Percentiles rank a stretch among this genome's conserved stretches.
Evolutionary conservation across 2,888 invertebrate genomes (phyloP).

Genomic region (Tipula vernalis): DNA sequence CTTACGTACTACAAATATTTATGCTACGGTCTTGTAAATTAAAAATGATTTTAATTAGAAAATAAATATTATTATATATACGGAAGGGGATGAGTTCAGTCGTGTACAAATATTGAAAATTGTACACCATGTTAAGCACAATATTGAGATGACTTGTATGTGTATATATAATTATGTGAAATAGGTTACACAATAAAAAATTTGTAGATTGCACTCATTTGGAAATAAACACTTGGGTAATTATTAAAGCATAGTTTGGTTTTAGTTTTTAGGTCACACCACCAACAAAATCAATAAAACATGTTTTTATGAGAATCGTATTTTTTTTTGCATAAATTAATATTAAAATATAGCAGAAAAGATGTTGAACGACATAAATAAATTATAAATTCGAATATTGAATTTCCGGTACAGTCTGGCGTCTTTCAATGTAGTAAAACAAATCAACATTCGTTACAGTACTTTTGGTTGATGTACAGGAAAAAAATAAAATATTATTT

Average conservation of each 20-base stretch:
- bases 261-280: neutral
- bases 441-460: neutral
- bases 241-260: neutral
- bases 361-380: neutral
- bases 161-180: neutral
- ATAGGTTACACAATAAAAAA: no score
- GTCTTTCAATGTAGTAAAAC: neutral
- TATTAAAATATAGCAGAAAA: neutral
- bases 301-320: neutral
- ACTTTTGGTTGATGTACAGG: no score
- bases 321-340: neutral
- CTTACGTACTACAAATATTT: neutral
- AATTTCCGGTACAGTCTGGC: neutral
- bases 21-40: neutral
- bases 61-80: neutral
- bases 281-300: neutral
- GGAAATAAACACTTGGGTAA: neutral
- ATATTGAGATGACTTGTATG: neutral
- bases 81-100: neutral
- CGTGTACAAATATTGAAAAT: neutral
- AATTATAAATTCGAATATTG: neutral
- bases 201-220: neutral
- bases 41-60: neutral
- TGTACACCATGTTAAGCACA: neutral
- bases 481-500: no score